Percentiles rank a stretch among this genome's conserved stretches.
Evolutionary conservation across 2,797 vertebrate species (phyloP).

Genomic region (Toxotes lorentzi): DNA sequence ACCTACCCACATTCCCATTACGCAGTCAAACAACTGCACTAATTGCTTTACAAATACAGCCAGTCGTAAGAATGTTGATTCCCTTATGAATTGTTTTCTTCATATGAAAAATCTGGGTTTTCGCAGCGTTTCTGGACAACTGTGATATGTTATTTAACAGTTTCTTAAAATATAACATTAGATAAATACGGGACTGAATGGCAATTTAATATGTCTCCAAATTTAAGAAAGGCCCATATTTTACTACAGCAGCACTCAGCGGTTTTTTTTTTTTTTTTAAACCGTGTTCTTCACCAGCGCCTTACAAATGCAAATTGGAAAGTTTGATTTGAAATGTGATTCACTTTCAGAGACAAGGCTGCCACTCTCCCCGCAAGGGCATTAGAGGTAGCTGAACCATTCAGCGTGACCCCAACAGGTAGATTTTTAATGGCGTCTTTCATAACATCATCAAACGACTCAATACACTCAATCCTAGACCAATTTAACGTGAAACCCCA

Average conservation of each 20-base stretch:
- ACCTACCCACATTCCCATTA: slow-evolving; percentile 69
- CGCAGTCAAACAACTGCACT: slow-evolving; percentile 72
- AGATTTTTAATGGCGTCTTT: slow-evolving; percentile 77
- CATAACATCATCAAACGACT: slow-evolving; percentile 81
- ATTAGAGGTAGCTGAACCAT: slow-evolving; percentile 65
- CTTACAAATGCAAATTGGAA: slow-evolving; percentile 72
- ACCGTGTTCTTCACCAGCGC: slow-evolving; percentile 68
- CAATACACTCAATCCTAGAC: slow-evolving; percentile 71
- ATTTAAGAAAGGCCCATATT: slow-evolving; percentile 42
- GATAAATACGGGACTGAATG: slow-evolving; percentile 37
- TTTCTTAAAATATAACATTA: slow-evolving; percentile 41
- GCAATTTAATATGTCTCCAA: slow-evolving; percentile 45
- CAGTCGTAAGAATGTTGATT: slow-evolving; percentile 64
- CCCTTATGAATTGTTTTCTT: slow-evolving; percentile 42
- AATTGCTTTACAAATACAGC: slow-evolving; percentile 70
- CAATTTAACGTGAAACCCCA: slow-evolving; percentile 78
- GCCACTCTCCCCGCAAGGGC: slow-evolving; percentile 65
- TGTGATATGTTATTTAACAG: slow-evolving; percentile 30
- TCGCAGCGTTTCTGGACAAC: slow-evolving; percentile 30
- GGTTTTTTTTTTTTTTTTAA: slow-evolving; percentile 43
- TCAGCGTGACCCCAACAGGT: slow-evolving; percentile 75
- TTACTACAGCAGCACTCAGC: slow-evolving; percentile 31
- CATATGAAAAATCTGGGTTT: slow-evolving; percentile 32
- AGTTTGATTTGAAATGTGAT: slow-evolving; percentile 81
- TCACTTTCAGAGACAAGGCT: slow-evolving; percentile 62